phyloP scores from a whole-genome alignment of 2,888 invertebrate species.

The Cephus pygmeus region DNA sequence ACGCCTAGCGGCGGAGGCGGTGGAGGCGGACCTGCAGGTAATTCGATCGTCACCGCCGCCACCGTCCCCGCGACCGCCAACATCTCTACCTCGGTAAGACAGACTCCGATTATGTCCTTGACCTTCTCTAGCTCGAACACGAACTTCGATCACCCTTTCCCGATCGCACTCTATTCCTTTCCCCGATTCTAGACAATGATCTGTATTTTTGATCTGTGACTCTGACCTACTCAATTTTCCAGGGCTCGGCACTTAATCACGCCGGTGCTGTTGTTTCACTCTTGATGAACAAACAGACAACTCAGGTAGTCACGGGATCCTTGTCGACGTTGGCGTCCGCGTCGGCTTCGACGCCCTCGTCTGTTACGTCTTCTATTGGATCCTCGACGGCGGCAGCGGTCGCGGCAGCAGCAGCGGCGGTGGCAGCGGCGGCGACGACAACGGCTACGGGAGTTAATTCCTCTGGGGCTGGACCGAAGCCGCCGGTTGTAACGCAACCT shows the following conservation, averaged over 20 bases:
- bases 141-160: background rate
- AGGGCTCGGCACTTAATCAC: slow-evolving; percentile 58
- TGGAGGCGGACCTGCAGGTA: background rate
- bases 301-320: slow-evolving; percentile 25
- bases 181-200: background rate
- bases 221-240: background rate
- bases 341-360: slow-evolving; percentile 9
- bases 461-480: slow-evolving; percentile 53
- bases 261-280: slow-evolving; percentile 48
- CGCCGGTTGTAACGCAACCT: slow-evolving; percentile 51
- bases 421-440: slow-evolving; percentile 35
- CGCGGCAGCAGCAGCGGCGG: slow-evolving; percentile 28
- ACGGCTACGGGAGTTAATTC: slow-evolving; percentile 49
- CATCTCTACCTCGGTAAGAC: slow-evolving; percentile 55
- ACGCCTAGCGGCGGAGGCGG: slow-evolving; percentile 38
- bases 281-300: slow-evolving; percentile 59
- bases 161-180: background rate
- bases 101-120: background rate
- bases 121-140: background rate
- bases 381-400: slow-evolving; percentile 26
- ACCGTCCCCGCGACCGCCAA: slow-evolving; percentile 31
- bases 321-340: slow-evolving; percentile 24
- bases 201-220: background rate
- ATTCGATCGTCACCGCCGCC: slow-evolving; percentile 37
- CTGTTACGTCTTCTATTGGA: slow-evolving; percentile 1